Evolutionary conservation across 2,888 invertebrate genomes (phyloP).

Genomic region (Ypsolopha sequella): DNA sequence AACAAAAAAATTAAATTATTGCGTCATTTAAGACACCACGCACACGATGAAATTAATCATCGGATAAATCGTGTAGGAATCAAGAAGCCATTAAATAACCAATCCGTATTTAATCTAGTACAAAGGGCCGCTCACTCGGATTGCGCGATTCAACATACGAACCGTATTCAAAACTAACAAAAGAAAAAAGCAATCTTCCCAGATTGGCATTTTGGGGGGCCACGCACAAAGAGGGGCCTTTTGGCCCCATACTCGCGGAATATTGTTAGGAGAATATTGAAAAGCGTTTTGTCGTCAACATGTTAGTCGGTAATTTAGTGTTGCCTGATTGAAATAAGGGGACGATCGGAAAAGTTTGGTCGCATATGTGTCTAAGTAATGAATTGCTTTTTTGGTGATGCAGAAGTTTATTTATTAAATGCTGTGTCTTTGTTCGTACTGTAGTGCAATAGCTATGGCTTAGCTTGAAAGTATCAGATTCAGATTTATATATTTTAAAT

Average conservation of each 20-base stretch:
- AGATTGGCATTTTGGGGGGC: slow-evolving; percentile 66
- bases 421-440: not conserved
- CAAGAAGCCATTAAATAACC: slow-evolving; percentile 68
- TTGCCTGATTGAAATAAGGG: slow-evolving; percentile 55
- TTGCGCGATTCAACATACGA: slow-evolving; percentile 44
- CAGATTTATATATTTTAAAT: no score
- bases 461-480: no score
- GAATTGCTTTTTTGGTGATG: slow-evolving; percentile 16
- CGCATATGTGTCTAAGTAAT: slow-evolving; percentile 49
- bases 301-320: slow-evolving; percentile 69
- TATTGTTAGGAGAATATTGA: slow-evolving; percentile 58
- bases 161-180: slow-evolving; percentile 66
- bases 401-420: slow-evolving; percentile 1
- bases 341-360: slow-evolving; percentile 50
- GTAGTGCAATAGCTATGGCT: not conserved
- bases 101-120: slow-evolving; percentile 67
- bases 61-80: slow-evolving; percentile 46
- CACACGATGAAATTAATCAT: slow-evolving; percentile 44
- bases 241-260: slow-evolving; percentile 20
- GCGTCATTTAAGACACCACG: no score
- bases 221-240: slow-evolving; percentile 37
- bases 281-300: slow-evolving; percentile 67
- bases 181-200: slow-evolving; percentile 68
- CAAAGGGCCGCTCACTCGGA: slow-evolving; percentile 40
- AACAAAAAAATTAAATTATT: no score